Evolutionary conservation across 2,797 vertebrate genomes (phyloP), one percentile per base, ranked within the genome.

Genomic region (Poeciliopsis paucimaculata): DNA sequence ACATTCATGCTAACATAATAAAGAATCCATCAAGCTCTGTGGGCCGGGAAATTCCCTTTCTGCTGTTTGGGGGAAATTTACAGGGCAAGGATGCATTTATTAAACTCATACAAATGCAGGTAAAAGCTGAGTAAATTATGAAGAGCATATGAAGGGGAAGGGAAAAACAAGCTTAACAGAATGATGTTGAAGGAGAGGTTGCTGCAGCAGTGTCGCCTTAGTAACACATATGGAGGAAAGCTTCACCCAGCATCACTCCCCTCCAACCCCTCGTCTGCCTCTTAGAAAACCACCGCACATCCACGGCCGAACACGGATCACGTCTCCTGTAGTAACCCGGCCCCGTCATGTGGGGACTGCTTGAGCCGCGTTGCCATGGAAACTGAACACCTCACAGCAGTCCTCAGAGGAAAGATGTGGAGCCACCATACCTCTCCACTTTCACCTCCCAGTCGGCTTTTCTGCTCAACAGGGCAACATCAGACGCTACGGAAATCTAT

Each of bases 1-100:
- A 89, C 93, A 93, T 95, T 95, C 92, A 95, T 93, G 93, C 88
- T 91, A 78, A 79, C 91, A 93, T 94, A 93, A 94, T 93, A 92
- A 88, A 85, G 89, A 89, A 93, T 95, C 90, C 88, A 92, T 95
- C 93, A 93, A n/a, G 34, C 55, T 86, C 82, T 62, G 83, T 83
- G 55, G 68, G 81, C 78, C 83, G 80, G 77, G 83, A 92, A 86
- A 80, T 81, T 88, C 84, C 89, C 86, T 90, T 91, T 87, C 79
- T 84, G 86, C 86, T 80, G 87, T 86, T 85, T 84, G 86, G 86
- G 84, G 86, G 72, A 86, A 90, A 93, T 92, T 91, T 86, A 92
- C 79, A 77, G 90, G 78, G 80, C 45, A 4, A 9, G 75, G 72
- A 80, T 85, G 87, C 89, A 90, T 93, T 91, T 91, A 86, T 90